Conservation (phyloP, 2,113 vertebrate species). For the Chaetops frenatus region DNA sequence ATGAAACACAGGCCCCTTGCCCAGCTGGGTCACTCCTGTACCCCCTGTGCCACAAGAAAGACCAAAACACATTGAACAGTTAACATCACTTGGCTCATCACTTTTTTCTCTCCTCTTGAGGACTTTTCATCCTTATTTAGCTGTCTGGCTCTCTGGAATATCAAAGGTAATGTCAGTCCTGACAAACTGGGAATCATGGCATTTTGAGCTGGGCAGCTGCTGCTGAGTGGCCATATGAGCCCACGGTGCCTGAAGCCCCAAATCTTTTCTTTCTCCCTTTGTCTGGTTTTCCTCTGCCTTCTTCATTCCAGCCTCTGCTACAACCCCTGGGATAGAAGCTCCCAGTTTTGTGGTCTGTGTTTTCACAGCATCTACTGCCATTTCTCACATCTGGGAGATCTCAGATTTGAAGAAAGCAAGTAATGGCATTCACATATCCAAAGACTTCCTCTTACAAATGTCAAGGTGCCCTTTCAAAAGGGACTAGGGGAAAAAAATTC, state of each 20-base stretch:
- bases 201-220: not conserved
- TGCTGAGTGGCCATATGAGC: not conserved
- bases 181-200: not conserved
- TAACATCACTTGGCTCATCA: not conserved
- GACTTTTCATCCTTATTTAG: constrained; percentile 43
- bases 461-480: not conserved
- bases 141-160: not conserved
- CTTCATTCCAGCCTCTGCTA: not conserved
- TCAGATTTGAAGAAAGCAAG: not conserved
- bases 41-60: not conserved
- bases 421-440: not conserved
- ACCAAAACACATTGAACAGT: not conserved
- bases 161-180: not conserved
- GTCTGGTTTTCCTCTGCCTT: not conserved
- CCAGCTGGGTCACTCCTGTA: not conserved
- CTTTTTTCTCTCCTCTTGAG: not conserved
- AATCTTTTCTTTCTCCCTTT: not conserved
- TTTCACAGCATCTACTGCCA: not conserved
- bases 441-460: not conserved
- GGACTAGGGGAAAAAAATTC: not conserved
- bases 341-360: not conserved
- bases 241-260: not conserved
- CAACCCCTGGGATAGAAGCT: not conserved
- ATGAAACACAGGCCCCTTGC: not conserved
- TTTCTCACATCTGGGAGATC: not conserved